Conservation (phyloP, 2,797 vertebrate species). For the Coluber constrictor region DNA sequence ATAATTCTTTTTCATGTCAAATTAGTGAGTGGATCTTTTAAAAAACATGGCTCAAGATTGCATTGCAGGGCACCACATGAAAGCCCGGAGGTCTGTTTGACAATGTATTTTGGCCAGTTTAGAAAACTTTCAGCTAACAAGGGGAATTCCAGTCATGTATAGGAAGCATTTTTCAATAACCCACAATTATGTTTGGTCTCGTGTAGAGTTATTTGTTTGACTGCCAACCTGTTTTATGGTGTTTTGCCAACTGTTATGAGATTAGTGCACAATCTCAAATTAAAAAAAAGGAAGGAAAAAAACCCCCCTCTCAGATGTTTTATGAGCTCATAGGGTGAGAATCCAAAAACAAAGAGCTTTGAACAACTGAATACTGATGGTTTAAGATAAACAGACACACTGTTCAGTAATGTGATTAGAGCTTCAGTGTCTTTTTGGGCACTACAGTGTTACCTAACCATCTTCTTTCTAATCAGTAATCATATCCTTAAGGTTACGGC, state of each 20-base stretch:
- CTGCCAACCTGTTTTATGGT: slow-evolving; percentile 62
- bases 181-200: slow-evolving; percentile 49
- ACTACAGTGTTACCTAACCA: slow-evolving; percentile 18
- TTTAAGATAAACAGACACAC: slow-evolving; percentile 45
- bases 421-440: slow-evolving; percentile 31
- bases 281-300: neutral
- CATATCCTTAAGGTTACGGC: slow-evolving; percentile 11
- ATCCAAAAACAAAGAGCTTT: slow-evolving; percentile 42
- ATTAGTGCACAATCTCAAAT: slow-evolving; percentile 30
- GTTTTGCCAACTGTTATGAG: slow-evolving; percentile 58
- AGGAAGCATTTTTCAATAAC: slow-evolving; percentile 66
- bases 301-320: slow-evolving; percentile 46
- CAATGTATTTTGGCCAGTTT: slow-evolving; percentile 36
- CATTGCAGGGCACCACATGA: slow-evolving; percentile 15
- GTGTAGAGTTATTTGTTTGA: slow-evolving; percentile 59
- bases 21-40: neutral
- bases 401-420: slow-evolving; percentile 49
- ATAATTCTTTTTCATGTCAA: neutral
- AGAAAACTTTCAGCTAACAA: slow-evolving; percentile 78
- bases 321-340: slow-evolving; percentile 49
- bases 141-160: slow-evolving; percentile 81
- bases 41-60: slow-evolving; percentile 34
- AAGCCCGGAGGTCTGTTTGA: slow-evolving; percentile 7
- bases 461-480: slow-evolving; percentile 16
- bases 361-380: slow-evolving; percentile 49